A percentile compares a stretch with the other conserved stretches of the same genome.
Evolutionary conservation across 2,888 invertebrate species (phyloP).

Genomic region (Drosophila bunnanda): DNA sequence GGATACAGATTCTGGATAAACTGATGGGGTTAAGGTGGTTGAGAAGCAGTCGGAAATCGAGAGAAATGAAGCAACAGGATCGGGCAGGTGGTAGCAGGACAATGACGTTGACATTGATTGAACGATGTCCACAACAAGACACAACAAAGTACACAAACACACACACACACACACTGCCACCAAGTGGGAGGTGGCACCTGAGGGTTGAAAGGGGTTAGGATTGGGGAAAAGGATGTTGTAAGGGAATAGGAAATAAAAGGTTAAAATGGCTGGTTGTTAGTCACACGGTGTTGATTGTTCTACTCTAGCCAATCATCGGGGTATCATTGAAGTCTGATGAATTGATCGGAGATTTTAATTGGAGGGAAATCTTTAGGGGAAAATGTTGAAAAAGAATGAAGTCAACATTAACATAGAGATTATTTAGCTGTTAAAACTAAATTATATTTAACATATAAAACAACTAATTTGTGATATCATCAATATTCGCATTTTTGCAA

Average conservation of each 20-base stretch:
- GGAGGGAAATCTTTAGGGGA: neutral
- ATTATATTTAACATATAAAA: neutral
- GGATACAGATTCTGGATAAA: neutral
- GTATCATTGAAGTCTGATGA: conserved; percentile 18
- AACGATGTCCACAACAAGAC: conserved; percentile 70
- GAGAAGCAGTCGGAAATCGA: conserved; percentile 18
- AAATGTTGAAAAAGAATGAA: neutral
- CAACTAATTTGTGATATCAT: neutral
- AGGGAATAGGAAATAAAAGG: conserved; percentile 36
- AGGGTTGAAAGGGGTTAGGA: conserved; percentile 23
- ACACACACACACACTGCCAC: neutral
- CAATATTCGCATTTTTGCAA: neutral
- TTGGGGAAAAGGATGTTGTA: neutral
- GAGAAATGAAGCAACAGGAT: conserved; percentile 37
- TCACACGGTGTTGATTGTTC: conserved; percentile 64
- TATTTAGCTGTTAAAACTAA: too few relatives aligned
- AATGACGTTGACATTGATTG: conserved; percentile 74
- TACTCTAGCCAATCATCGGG: conserved; percentile 53
- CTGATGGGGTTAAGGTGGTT: conserved; percentile 10
- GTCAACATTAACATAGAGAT: too few relatives aligned
- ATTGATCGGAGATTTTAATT: neutral
- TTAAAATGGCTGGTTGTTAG: conserved; percentile 55
- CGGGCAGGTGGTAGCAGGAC: conserved; percentile 57
- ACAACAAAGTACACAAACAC: conserved; percentile 52
- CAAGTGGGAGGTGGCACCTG: conserved; percentile 4